Base-by-base conservation (phyloP, 2,888 invertebrate genomes). In the Pandemis cinnamomeana region DNA sequence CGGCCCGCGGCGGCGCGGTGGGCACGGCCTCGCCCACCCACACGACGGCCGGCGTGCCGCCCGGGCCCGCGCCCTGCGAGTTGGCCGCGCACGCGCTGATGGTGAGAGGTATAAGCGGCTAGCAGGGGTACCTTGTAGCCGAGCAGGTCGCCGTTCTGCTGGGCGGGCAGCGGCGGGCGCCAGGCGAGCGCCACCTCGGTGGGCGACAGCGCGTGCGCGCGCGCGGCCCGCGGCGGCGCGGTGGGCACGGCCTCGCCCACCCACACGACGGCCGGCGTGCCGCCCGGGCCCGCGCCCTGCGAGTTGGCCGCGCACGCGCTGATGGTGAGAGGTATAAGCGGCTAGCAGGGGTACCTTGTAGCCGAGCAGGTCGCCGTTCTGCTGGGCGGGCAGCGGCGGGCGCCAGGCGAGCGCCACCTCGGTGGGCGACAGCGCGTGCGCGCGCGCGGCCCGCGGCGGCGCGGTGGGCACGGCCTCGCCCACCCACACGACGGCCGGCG, bases 21-120 rank as follows among this genome's bases (percentile, higher is more conserved):
- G 98, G 98, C 71, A 98, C 98, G 63, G 99, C 99, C 94, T 99
- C 99, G 36, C 99, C 99, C 42, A 99, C 99, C 94, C 99, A 99
- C 79, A 99, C 98, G 0, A 98, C 98, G 0, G 96, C 97, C 0
- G 99, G 99, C 8, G 97, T 97, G 86, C 97, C 97, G 6, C 96
- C 95, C 0, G 98, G 98, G 0, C 99, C 99, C 79, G 97, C 96
- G 5, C 99, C 99, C 91, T 98, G 98, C 0, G 97, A 97, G 91
- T 99, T 99, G 86, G 97, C 98, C 0, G 99, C 97, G 76, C 97
- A 95, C 71, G 99, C 98, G 78, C 98, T 96, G 81, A 99, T 97
- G n/a, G n/a, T n/a, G n/a, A n/a, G n/a, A 20, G 20, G 20, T 20
- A 20, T 20, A 20, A 20, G n/a, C n/a, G n/a, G n/a, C n/a, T n/a